Evolutionary conservation across 2,113 vertebrate genomes (phyloP), one percentile per base, ranked within the genome.

Genomic region (Hyperopisus bebe): DNA sequence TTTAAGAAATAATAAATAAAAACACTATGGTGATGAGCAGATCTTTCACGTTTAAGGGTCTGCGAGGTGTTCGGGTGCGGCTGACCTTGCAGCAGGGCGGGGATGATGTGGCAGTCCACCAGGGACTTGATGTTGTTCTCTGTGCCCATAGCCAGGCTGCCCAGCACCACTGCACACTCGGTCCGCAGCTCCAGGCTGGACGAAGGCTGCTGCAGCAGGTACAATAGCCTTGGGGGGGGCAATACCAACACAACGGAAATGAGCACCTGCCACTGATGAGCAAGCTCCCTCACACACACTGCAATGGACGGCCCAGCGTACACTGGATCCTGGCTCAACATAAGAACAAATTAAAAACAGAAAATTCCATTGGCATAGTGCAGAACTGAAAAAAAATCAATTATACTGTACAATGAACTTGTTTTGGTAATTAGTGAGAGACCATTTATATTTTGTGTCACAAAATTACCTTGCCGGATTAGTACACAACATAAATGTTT

Each of bases 101-200:
- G 98, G 94, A 99, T 99, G 95, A 99, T 98, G 95, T 99, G 98
- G 94, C 98, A 99, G 96, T 99, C 98, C 94, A 99, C 96, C 47
- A 99, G 96, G 94, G 98, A 99, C 96, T 99, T 99, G 93, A 99
- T 98, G 94, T 99, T 99, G 94, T 99, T 99, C 95, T 99, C 98
- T 1, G 98, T 99, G 91, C 98, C 98, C 98, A 99, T 99, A 77
- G 98, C 98, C 51, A 99, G 96, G 93, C 98, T 99, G 94, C 98
- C 98, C 17, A 99, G 95, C 66, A 99, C 98, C 91, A 99, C 98
- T 0, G 98, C 97, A 42, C 98, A 99, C 92, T 99, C 98, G 0
- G 97, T 98, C 94, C 97, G 96, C 91, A 99, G 94, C 91, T 98
- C 97, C 42, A 97, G 95, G 93, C 96, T 98, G 87, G 98, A 99